Evolutionary conservation across 2,797 vertebrate species (phyloP).

Genomic region (Acanthurus tractus): DNA sequence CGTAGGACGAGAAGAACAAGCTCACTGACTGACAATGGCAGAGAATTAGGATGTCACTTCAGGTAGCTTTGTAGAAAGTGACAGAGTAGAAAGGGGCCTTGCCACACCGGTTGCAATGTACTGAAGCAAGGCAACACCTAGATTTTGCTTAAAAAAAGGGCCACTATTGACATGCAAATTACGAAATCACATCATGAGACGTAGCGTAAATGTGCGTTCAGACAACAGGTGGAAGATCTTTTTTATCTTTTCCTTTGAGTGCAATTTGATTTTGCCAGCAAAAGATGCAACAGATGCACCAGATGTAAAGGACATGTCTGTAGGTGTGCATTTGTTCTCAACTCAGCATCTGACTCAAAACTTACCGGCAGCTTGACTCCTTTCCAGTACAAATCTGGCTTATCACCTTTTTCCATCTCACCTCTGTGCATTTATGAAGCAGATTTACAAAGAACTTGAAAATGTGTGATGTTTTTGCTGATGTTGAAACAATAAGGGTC

Average conservation of each 20-base stretch:
- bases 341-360: not conserved
- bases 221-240: not conserved
- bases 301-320: not conserved
- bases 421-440: not conserved
- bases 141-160: not conserved
- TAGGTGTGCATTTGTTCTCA: not conserved
- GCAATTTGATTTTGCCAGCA: too few relatives aligned
- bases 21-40: not conserved
- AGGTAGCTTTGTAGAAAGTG: not conserved
- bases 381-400: not conserved
- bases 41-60: not conserved
- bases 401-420: not conserved
- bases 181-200: too few relatives aligned
- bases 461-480: not conserved
- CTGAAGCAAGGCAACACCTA: not conserved
- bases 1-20: constrained; percentile 9
- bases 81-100: not conserved
- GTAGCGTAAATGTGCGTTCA: not conserved
- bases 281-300: too few relatives aligned
- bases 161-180: not conserved
- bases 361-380: too few relatives aligned
- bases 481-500: not conserved
- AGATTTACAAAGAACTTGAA: not conserved
- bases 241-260: too few relatives aligned
- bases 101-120: not conserved